A percentile compares a stretch with the other conserved stretches of the same genome.
phyloP scores from a whole-genome alignment of 2,113 vertebrate genomes.

The Ciconia boyciana region DNA sequence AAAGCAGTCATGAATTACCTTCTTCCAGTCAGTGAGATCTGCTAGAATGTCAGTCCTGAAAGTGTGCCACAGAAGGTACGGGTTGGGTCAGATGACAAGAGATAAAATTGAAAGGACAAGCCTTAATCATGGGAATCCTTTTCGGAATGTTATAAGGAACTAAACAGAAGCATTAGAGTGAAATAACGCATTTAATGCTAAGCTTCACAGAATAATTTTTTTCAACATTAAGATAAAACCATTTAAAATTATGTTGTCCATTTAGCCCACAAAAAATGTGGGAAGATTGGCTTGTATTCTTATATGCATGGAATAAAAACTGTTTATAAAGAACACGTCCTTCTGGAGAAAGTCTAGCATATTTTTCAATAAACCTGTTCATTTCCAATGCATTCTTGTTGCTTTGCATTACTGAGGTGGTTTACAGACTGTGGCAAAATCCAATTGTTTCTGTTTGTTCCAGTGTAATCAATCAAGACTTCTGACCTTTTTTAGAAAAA shows the following conservation, averaged over 20 bases:
- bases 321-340: not conserved
- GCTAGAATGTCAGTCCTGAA: not conserved
- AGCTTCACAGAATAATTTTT: not conserved
- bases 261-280: not conserved
- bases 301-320: not conserved
- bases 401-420: not conserved
- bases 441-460: not conserved
- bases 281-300: not conserved
- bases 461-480: not conserved
- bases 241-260: not conserved
- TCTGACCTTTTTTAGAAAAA: not conserved
- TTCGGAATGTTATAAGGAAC: not conserved
- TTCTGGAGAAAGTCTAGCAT: not conserved
- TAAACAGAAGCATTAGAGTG: not conserved
- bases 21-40: not conserved
- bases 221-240: not conserved
- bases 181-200: not conserved
- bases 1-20: not conserved
- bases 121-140: not conserved
- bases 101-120: not conserved
- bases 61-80: not conserved
- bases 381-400: not conserved
- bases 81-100: not conserved
- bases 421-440: not conserved
- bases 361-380: not conserved